These are phyloP conservation scores for Melanostoma mellinum DNA, from an alignment of 2,888 invertebrate species.

Conservation along the genomic window DNA sequence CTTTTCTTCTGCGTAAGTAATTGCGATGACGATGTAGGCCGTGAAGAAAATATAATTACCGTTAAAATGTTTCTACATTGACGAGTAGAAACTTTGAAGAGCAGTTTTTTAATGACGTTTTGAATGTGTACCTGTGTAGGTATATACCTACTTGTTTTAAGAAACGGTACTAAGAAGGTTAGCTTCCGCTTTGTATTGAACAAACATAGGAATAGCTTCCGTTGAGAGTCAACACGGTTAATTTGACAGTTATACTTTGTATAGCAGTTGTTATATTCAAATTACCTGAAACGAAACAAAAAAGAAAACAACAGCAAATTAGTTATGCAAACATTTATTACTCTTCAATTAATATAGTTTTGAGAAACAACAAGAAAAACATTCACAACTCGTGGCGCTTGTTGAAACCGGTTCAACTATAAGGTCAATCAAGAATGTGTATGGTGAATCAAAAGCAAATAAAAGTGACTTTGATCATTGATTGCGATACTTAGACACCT, in stretches of 20 bases:
- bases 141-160: conserved; percentile 1
- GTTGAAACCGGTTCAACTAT: no score
- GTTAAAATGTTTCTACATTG: conserved; percentile 57
- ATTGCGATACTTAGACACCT: no score
- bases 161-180: conserved; percentile 47
- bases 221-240: conserved; percentile 13
- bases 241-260: conserved; percentile 28
- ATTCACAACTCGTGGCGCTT: neutral
- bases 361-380: neutral
- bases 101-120: conserved; percentile 10
- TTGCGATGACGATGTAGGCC: conserved; percentile 34
- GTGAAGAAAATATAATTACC: conserved; percentile 46
- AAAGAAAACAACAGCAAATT: conserved; percentile 30
- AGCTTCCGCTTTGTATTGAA: conserved; percentile 55
- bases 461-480: no score
- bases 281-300: conserved; percentile 60
- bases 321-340: conserved; percentile 44
- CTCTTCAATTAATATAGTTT: conserved; percentile 24
- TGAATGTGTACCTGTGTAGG: neutral
- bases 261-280: conserved; percentile 36
- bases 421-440: no score
- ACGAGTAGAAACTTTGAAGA: neutral
- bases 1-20: conserved; percentile 16
- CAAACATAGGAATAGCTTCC: conserved; percentile 48
- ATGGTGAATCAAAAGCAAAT: no score